Evolutionary conservation across 2,113 vertebrate genomes (phyloP), one percentile per base, ranked within the genome.

Genomic region (Leucosticte australis): DNA sequence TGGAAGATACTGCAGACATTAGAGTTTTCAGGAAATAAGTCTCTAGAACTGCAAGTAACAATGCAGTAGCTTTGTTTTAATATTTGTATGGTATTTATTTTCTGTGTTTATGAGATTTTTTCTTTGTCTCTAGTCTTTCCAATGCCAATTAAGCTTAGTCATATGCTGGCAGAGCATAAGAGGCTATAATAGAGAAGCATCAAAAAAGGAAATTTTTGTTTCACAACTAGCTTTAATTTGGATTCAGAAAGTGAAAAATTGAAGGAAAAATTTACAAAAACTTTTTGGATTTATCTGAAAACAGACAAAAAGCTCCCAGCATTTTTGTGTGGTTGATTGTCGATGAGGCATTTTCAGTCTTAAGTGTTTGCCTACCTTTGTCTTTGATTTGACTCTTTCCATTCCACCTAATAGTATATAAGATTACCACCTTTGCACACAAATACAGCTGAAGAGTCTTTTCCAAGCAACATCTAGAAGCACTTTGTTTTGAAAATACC

Each of bases 11-110:
- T 91, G 69, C 17, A 56, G 77, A 71, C 89, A 91, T 49, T 73
- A 90, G 74, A 94, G 65, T 69, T 68, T 87, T 95, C 87, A 94
- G 65, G 69, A 96, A 94, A 73, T 79, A 91, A 78, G 42, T 87
- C 69, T 94, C 85, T 91, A 89, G 77, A 92, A 82, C 31, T 2
- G 0, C 74, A 82, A 55, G 44, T 82, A 76, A 82, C 69, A 85
- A 92, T 57, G 67, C 53, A 49, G 67, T 78, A 69, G 77, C 91
- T 91, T 91, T 94, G 81, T 75, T 94, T 95, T 79, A 94, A 69
- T 89, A 75, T 88, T 63, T 20, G 2, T 68, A 49, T 79, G 83
- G 89, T 87, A 73, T 92, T 89, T 84, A 75, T 95, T 89, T 94
- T 91, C 65, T 73, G 62, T 89, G 49, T 76, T 94, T 91, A 83